Base-by-base conservation (phyloP, 2,888 invertebrate species). In the Dynastes grantii region DNA sequence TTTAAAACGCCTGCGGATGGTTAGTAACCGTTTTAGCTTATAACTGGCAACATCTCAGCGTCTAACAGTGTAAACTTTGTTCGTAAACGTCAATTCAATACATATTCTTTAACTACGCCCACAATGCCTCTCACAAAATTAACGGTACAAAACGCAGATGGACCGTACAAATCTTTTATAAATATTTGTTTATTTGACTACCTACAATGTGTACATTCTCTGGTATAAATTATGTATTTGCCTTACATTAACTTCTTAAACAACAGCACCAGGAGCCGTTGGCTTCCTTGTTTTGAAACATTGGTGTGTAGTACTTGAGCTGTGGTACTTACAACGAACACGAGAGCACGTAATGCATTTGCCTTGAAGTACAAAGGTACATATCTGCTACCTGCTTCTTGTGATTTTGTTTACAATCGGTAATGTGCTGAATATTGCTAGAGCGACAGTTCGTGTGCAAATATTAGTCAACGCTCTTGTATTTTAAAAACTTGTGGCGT, bases 111-210 rank as follows among this genome's bases (percentile, higher is more conserved):
- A 55, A 4, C 13, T 55, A 16, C 55, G n/a, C 22, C n/a, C 55
- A 45, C 55, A 2, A 55, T 22, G 55, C n/a, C 22, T 16, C 3
- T 13, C 55, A 61, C 27, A 63, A 8, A 22, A 67, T 51, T 68
- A 68, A 68, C 68, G 68, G 68, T 49, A 68, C 51, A 49, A 29
- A 29, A 63, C 13, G 51, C 22, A 68, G 51, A 68, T 27, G 27
- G 40, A 68, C 68, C 68, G 68, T 51, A 68, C 68, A 68, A 68
- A 68, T 68, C 68, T 51, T 51, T 68, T 32, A 51, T 51, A 13
- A 68, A 68, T 68, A 68, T 68, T 68, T 68, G 29, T 22, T 16
- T 65, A 37, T 65, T 67, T 67, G 22, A 45, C 40, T 67, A 58
- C 55, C 55, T 58, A 22, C 55, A 45, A 45, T 45, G 11, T 45